phyloP scores from a whole-genome alignment of 2,888 invertebrate genomes.

The Tetanocera ferruginea region DNA sequence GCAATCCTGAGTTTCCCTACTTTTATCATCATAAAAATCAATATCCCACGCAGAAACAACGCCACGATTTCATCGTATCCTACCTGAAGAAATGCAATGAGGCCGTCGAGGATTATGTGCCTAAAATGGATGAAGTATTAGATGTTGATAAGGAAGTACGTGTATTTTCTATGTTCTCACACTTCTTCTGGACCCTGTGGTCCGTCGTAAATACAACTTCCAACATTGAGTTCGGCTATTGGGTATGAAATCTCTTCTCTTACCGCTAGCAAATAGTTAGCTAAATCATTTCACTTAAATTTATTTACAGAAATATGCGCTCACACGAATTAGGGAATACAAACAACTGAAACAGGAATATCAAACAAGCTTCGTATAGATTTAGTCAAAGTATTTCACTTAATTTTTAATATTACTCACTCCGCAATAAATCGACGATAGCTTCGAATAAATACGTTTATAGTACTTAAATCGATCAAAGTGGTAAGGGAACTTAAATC shows the following conservation, averaged over 20 bases:
- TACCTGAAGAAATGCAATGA: constrained; percentile 64
- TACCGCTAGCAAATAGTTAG: background rate
- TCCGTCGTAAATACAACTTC: constrained; percentile 88
- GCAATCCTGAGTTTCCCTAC: constrained; percentile 81
- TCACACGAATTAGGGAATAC: constrained; percentile 64
- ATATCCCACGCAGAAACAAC: constrained; percentile 82
- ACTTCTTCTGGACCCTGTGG: constrained; percentile 97
- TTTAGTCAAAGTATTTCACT: background rate
- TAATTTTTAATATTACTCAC: background rate
- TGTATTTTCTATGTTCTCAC: constrained; percentile 87
- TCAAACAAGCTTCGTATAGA: constrained; percentile 34
- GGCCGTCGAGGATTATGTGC: constrained; percentile 64
- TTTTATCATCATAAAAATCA: constrained; percentile 78
- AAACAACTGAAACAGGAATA: constrained; percentile 56
- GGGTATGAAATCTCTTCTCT: constrained; percentile 76
- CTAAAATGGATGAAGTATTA: constrained; percentile 73
- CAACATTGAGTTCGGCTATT: constrained; percentile 93
- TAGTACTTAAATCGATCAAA: background rate
- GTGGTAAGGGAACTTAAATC: too few relatives aligned
- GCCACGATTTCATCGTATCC: constrained; percentile 61
- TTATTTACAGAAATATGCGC: constrained; percentile 62
- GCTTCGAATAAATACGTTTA: constrained; percentile 17
- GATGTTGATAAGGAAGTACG: constrained; percentile 82
- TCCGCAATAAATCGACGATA: background rate
- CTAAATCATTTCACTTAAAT: background rate